phyloP scores from a whole-genome alignment of 2,797 vertebrate genomes.

The Amazona finschi region DNA sequence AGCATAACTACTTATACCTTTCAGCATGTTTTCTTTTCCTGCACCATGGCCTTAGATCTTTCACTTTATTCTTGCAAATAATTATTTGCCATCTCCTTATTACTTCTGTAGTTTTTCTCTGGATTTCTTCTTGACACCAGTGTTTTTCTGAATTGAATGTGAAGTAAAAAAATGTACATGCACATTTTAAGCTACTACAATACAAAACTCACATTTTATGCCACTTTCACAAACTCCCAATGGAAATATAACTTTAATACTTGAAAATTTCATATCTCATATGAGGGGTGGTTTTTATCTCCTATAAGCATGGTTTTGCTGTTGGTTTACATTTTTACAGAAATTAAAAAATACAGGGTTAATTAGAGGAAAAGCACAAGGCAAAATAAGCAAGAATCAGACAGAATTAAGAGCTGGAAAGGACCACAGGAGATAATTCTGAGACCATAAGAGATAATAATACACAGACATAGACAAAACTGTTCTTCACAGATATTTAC shows the following conservation, averaged over 20 bases:
- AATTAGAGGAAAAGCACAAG: not conserved
- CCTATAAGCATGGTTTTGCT: not conserved
- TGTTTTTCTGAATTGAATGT: not conserved
- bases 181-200: not conserved
- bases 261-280: not conserved
- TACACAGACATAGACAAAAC: not conserved
- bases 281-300: not conserved
- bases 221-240: not conserved
- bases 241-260: not conserved
- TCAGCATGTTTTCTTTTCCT: not conserved
- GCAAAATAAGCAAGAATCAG: not conserved
- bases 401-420: not conserved
- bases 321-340: not conserved
- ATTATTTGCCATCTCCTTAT: not conserved
- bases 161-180: not conserved
- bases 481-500: not conserved
- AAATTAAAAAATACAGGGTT: not conserved
- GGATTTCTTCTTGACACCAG: not conserved
- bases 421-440: not conserved
- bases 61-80: not conserved
- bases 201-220: not conserved
- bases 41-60: not conserved
- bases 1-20: not conserved
- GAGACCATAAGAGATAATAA: not conserved
- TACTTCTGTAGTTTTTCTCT: not conserved